These are phyloP conservation scores for Apeltes quadracus DNA, from an alignment of 2,113 vertebrate genomes.

Conservation along the genomic window DNA sequence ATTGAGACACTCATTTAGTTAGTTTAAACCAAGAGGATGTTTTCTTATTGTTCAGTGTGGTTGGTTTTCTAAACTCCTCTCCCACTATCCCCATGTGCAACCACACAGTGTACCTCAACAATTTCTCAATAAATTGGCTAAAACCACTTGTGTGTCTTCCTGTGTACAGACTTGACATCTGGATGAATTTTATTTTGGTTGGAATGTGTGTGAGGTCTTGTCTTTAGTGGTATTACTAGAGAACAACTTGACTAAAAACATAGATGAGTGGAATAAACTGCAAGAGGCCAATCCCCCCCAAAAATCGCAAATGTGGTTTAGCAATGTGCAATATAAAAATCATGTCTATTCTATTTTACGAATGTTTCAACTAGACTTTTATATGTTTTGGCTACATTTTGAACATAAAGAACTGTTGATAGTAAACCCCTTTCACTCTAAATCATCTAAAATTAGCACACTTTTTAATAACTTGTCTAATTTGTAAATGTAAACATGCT, in stretches of 20 bases:
- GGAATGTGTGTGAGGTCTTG: not conserved
- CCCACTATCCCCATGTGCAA: conserved; percentile 70
- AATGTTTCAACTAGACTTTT: not conserved
- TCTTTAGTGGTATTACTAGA: not conserved
- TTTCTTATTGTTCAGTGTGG: conserved; percentile 60
- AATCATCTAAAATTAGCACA: not conserved
- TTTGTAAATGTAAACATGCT: not conserved
- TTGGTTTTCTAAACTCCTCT: conserved; percentile 51
- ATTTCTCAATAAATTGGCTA: conserved; percentile 79
- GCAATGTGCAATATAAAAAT: not conserved
- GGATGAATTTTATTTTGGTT: not conserved
- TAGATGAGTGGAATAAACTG: not conserved
- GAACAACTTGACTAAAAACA: not conserved
- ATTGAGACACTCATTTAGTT: too few species aligned
- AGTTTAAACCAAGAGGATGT: conserved; percentile 49
- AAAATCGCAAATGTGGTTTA: not conserved
- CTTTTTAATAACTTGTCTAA: not conserved
- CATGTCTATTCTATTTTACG: not conserved
- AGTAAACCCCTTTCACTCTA: not conserved
- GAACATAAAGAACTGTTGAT: not conserved
- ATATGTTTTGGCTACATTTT: not conserved
- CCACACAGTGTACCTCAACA: conserved; percentile 88
- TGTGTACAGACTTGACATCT: not conserved
- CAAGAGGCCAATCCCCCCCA: not conserved
- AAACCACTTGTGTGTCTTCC: conserved; percentile 41